Base-by-base conservation (phyloP, 2,113 vertebrate genomes). In the Myrmecobius fasciatus region DNA sequence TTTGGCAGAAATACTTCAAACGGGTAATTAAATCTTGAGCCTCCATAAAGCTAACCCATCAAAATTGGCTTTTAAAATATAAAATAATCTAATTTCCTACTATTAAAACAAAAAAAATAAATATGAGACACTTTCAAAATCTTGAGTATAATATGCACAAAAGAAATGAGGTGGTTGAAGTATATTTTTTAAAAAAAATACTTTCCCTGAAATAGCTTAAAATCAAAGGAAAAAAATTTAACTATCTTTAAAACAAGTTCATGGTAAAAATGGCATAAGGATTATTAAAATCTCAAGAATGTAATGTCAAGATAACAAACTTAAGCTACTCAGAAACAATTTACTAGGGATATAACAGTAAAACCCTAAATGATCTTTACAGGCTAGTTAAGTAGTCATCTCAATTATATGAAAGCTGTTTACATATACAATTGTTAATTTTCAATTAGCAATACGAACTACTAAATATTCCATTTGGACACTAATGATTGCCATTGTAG, bases 331-430 rank as follows among this genome's bases (percentile, higher is more conserved):
- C 46, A 92, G 17, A 92, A 43, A 52, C 90, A 95, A 24, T 91
- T 89, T 25, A 48, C 89, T 28, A 28, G 47, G 47, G 8, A 48
- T 51, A 52, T 3, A 92, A 31, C 10, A 89, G 26, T 51, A 92
- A 91, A 94, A 96, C 43, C 17, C 91, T 47, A 95, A 96, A 92
- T 94, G 26, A 88, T 91, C 56, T 94, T 91, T 94, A 51, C 52
- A 95, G 56, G 67, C 1, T 94, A 53, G 51, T 9, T 46, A 91
- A 93, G 0, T 0, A 53, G 89, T 52, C 25, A 43, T 10, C 24
- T 24, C 24, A 52, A 92, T 60, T 26, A 53, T 47, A 93, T 0
- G 7, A n/a, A 95, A 91, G 26, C 53, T 88, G 89, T 89, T 93
- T 93, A 95, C 94, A 12, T n/a, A 1, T 48, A 93, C 1, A 48